Percentiles rank a stretch among this genome's conserved stretches.
Evolutionary conservation across 2,888 invertebrate species (phyloP).

Genomic region (Digitonthophagus gazella): DNA sequence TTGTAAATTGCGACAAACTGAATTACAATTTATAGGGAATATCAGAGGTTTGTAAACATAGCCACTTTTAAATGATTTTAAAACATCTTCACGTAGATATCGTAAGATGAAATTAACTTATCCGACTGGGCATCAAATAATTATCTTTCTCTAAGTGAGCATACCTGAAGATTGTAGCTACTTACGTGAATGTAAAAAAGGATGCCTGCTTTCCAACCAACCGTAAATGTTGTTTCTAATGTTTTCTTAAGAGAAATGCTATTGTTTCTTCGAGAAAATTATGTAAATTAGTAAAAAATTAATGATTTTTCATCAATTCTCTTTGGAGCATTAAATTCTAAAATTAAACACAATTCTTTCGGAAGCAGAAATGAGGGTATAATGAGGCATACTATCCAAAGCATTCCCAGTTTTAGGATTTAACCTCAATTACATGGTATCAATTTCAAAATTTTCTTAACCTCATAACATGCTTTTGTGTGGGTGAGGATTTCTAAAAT

Average conservation of each 20-base stretch:
- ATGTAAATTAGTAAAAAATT: slow-evolving; percentile 60
- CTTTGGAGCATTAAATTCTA: slow-evolving; percentile 68
- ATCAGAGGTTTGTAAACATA: slow-evolving; percentile 44
- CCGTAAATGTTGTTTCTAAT: slow-evolving; percentile 66
- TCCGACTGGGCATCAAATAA: slow-evolving; percentile 62
- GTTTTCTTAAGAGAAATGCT: slow-evolving; percentile 69
- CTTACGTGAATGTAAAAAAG: slow-evolving; percentile 68
- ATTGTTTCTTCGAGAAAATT: slow-evolving; percentile 66
- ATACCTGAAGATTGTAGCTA: slow-evolving; percentile 62
- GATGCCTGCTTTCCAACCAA: slow-evolving; percentile 76
- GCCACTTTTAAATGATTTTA: slow-evolving; percentile 53
- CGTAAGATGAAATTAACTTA: slow-evolving; percentile 72
- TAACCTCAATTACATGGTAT: slow-evolving; percentile 63
- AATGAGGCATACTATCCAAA: slow-evolving; percentile 46
- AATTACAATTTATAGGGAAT: slow-evolving; percentile 66
- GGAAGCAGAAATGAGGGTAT: slow-evolving; percentile 57
- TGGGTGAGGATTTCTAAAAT: too few relatives aligned
- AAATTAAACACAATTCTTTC: slow-evolving; percentile 67
- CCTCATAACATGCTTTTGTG: slow-evolving; percentile 85
- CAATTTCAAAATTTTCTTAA: slow-evolving; percentile 70
- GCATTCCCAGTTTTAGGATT: slow-evolving; percentile 20
- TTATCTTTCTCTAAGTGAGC: slow-evolving; percentile 57
- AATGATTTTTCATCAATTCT: slow-evolving; percentile 65
- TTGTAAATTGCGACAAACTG: slow-evolving; percentile 57
- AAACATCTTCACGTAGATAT: slow-evolving; percentile 70